A percentile compares a stretch with the other conserved stretches of the same genome.
Evolutionary conservation across 2,888 invertebrate genomes (phyloP).

Genomic region (Dolomedes plantarius): DNA sequence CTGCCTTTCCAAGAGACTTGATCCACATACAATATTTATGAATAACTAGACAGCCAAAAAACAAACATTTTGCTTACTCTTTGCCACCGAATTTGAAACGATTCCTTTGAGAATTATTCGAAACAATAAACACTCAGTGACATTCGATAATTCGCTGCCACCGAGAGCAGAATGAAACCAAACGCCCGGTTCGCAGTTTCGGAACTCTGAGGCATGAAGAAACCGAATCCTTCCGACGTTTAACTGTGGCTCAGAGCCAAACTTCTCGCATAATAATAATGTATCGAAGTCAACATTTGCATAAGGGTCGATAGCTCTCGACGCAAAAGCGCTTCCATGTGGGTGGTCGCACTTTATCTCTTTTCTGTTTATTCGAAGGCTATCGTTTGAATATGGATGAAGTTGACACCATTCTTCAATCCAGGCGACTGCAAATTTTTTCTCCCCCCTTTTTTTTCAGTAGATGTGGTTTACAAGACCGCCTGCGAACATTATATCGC

Average conservation of each 20-base stretch:
- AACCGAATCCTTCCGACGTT: not conserved
- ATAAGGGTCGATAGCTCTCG: slow-evolving; percentile 42
- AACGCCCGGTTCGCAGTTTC: not conserved
- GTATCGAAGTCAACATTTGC: not conserved
- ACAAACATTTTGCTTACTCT: too few species aligned
- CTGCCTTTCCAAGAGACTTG: too few species aligned
- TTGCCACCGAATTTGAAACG: not conserved
- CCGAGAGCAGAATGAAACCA: not conserved
- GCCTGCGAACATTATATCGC: not conserved
- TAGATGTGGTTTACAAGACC: slow-evolving; percentile 9
- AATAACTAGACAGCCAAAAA: too few species aligned
- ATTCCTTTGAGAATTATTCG: not conserved
- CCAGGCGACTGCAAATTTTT: not conserved
- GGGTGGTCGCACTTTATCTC: slow-evolving; percentile 38
- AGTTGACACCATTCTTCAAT: slow-evolving; percentile 43
- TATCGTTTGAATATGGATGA: slow-evolving; percentile 60
- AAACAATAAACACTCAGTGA: not conserved
- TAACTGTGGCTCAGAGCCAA: slow-evolving; percentile 19
- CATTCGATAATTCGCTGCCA: not conserved
- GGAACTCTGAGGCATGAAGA: not conserved
- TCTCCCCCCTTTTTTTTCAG: not conserved
- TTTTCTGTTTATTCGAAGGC: slow-evolving; percentile 49
- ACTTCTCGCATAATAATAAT: slow-evolving; percentile 13
- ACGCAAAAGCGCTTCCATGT: slow-evolving; percentile 40
- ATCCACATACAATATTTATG: too few species aligned